Base-by-base conservation (phyloP, 2,797 vertebrate species). In the Bradypodion pumilum region DNA sequence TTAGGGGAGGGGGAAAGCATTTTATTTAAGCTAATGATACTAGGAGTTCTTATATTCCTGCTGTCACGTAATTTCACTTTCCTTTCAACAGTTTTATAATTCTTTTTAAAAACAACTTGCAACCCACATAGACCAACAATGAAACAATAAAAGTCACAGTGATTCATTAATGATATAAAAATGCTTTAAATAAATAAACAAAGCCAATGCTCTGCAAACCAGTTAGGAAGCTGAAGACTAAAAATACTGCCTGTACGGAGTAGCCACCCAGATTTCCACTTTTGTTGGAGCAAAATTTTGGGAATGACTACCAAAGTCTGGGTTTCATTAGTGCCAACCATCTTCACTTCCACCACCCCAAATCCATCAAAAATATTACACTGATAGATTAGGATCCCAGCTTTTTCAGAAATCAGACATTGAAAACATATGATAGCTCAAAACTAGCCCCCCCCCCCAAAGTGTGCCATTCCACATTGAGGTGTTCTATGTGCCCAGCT, bases 391-490 rank as follows among this genome's bases (percentile, higher is more conserved):
- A 32, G 40, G 1, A 63, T 74, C 42, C 69, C 21, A 63, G 32
- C 42, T 49, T 15, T 6, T 80, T 70, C 42, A 80, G 25, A 73
- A 15, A 52, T 56, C 13, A 70, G 19, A 35, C 56, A 83, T 27
- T 68, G 32, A 89, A 86, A 78, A 10, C 2, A 21, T n/a, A n/a
- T n/a, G n/a, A n/a, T 23, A 1, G 9, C 44, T 23, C 42, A 27
- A 89, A 16, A 85, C 84, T 82, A 84, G 23, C 12, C 32, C 81
- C 42, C 42, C 23, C 12, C 32, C 81, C 42, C 42, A 70, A 81
- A 0, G 72, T 27, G 23, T 60, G 65, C 85, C 74, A 56, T 56
- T 56, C 52, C 52, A 60, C 77, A 42, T 59, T 85, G 42, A 15
- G 76, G 59, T 75, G 56, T 29, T 73, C 29, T 80, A 35, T 21